Conservation (phyloP, 2,113 vertebrate genomes). For the Chauna torquata region DNA sequence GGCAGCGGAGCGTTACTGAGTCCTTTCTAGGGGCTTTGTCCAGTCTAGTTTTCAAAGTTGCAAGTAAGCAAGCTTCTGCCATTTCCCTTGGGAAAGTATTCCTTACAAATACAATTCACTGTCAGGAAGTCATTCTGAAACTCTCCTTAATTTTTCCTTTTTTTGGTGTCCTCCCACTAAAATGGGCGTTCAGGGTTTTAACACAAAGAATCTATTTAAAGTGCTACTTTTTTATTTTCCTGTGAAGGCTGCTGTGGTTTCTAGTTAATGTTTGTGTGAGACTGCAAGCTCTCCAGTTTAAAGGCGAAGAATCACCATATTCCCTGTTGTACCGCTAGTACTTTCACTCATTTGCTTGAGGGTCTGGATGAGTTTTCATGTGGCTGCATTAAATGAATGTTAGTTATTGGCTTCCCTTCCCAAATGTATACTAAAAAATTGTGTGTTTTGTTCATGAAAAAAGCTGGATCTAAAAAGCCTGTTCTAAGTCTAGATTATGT, state of each 20-base stretch:
- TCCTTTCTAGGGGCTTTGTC: neutral
- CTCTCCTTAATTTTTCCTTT: constrained; percentile 39
- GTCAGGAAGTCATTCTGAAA: constrained; percentile 59
- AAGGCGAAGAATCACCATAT: neutral
- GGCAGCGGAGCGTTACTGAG: neutral
- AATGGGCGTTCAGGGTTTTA: neutral
- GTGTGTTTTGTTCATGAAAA: neutral
- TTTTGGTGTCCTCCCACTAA: constrained; percentile 45
- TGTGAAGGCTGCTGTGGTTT: constrained; percentile 40
- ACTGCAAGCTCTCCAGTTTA: neutral
- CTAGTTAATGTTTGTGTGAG: constrained; percentile 41
- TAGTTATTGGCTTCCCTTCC: neutral
- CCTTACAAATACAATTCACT: constrained; percentile 54
- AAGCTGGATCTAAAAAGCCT: neutral
- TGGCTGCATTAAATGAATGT: neutral
- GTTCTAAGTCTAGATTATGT: neutral
- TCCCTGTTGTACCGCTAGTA: neutral
- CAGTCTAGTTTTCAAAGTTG: neutral
- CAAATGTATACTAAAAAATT: neutral
- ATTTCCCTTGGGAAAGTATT: constrained; percentile 57
- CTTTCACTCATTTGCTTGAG: neutral
- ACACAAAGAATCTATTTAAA: constrained; percentile 59
- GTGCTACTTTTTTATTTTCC: constrained; percentile 19
- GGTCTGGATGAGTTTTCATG: neutral
- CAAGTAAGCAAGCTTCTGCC: neutral